These are phyloP conservation scores for Colistium nudipinnis DNA, from an alignment of 2,113 vertebrate genomes.

Conservation along the genomic window DNA sequence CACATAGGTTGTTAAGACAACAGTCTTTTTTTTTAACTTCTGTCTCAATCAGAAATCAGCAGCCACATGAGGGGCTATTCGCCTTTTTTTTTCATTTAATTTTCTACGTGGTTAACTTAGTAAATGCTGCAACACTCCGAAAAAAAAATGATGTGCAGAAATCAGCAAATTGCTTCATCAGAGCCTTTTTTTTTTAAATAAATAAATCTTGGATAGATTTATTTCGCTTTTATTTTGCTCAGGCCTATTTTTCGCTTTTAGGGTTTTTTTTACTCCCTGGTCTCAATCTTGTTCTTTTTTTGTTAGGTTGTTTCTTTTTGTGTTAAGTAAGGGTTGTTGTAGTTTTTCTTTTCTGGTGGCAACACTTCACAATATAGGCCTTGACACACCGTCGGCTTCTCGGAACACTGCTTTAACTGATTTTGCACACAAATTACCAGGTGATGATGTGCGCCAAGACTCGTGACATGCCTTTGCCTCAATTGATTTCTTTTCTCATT, in stretches of 20 bases:
- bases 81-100: not conserved
- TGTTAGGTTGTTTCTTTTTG: not conserved
- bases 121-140: conserved; percentile 16
- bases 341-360: not conserved
- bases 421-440: conserved; percentile 24
- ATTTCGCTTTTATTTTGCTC: not conserved
- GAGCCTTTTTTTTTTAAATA: not conserved
- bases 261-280: not conserved
- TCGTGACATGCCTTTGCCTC: conserved; percentile 20
- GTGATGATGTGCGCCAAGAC: conserved; percentile 37
- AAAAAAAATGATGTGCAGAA: conserved; percentile 1
- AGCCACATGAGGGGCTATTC: not conserved
- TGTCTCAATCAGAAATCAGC: not conserved
- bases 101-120: conserved; percentile 11
- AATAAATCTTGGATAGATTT: not conserved
- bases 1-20: not conserved
- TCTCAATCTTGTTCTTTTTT: not conserved
- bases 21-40: not conserved
- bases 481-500: conserved; percentile 30
- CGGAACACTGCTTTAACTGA: conserved; percentile 22
- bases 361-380: conserved; percentile 1
- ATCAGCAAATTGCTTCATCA: not conserved
- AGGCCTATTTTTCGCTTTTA: not conserved
- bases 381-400: not conserved
- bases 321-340: not conserved